Evolutionary conservation across 2,113 vertebrate species (phyloP).

Genomic region (Rhineura floridana): DNA sequence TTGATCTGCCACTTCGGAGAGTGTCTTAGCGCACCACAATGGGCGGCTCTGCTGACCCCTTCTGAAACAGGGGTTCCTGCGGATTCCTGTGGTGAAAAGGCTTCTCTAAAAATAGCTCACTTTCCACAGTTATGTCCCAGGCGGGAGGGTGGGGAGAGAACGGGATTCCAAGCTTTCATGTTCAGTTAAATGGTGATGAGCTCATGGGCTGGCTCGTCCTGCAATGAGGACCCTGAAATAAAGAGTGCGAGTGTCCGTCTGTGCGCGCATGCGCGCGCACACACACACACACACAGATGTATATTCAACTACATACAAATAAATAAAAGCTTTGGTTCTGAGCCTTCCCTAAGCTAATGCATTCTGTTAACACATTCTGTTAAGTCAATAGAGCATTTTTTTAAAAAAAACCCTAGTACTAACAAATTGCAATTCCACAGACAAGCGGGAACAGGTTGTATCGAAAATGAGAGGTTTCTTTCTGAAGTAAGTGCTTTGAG

Average conservation of each 20-base stretch:
- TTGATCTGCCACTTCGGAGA: neutral
- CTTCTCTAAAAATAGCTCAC: neutral
- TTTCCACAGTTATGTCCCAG: neutral
- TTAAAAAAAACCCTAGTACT: too few species aligned
- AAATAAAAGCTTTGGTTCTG: neutral
- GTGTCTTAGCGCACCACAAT: too few species aligned
- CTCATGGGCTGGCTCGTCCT: neutral
- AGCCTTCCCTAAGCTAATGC: neutral
- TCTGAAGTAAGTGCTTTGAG: neutral
- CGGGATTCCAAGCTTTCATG: neutral
- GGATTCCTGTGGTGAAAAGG: neutral
- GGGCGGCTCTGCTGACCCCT: slow-evolving; percentile 19
- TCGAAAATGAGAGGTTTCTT: rapidly evolving
- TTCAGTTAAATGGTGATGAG: neutral
- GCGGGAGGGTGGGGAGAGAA: neutral
- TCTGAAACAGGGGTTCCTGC: neutral
- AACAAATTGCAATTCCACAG: neutral
- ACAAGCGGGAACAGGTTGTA: neutral
- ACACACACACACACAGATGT: too few species aligned
- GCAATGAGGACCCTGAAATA: neutral
- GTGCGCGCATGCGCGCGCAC: too few species aligned
- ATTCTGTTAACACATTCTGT: too few species aligned
- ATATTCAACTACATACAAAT: neutral
- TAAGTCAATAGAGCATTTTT: too few species aligned
- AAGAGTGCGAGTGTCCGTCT: neutral